Conservation (phyloP, 2,797 vertebrate species). For the Liasis olivaceus region DNA sequence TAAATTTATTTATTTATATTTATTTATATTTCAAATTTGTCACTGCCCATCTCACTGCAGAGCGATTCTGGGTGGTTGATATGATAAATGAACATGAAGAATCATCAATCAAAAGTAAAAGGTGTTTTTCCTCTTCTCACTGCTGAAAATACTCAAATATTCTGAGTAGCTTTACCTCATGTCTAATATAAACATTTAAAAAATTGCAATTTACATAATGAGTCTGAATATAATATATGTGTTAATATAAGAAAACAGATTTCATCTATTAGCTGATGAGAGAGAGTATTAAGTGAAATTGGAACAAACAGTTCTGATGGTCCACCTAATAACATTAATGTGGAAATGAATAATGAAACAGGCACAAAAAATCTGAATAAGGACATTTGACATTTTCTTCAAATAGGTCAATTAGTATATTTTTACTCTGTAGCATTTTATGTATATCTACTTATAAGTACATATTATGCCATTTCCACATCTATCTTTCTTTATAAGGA, state of each 20-base stretch:
- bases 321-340: background rate
- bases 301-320: background rate
- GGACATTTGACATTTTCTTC: background rate
- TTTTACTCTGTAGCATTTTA: background rate
- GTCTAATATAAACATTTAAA: background rate
- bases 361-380: background rate
- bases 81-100: background rate
- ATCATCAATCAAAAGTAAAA: background rate
- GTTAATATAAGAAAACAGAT: background rate
- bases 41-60: background rate
- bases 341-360: background rate
- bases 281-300: slow-evolving; percentile 1
- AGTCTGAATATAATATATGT: background rate
- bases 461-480: background rate
- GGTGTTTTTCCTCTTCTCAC: background rate
- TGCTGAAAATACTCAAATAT: background rate
- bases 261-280: background rate
- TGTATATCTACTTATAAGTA: background rate
- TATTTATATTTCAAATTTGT: background rate
- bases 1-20: background rate
- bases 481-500: background rate
- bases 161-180: background rate
- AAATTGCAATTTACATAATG: background rate
- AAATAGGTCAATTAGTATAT: background rate
- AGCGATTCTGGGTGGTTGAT: no score